Evolutionary conservation across 1,140 invertebrate species (phyloP), one percentile per base, ranked within the genome.

Genomic region (Aradophagus sp.): DNA sequence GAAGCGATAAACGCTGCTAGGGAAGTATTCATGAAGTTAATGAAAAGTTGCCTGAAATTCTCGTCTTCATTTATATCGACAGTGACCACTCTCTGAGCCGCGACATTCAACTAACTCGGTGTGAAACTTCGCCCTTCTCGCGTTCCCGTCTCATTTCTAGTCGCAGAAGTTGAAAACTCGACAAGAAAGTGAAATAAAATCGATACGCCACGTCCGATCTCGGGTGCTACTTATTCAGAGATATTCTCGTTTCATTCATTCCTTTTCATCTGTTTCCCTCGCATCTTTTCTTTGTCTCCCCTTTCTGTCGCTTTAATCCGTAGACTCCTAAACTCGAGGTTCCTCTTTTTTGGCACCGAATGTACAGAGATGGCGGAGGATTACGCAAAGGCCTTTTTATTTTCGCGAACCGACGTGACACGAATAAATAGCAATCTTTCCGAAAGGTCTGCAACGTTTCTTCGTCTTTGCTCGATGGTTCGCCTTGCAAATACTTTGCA

Each of bases 181-280:
- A 74, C 65, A 63, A 59, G 52, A 58, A 72, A 76, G 77, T 76
- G 66, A 82, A 84, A 83, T 82, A 83, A 83, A 84, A 84, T 84
- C 81, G 80, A 84, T 83, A 82, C 77, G 77, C 75, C 69, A 76
- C 75, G 70, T 76, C 71, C 68, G 66, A 75, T 53, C 47, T 74
- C 55, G 71, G 48, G 42, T 61, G 20, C 45, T 63, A 66, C 66
- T 75, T 68, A 67, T 76, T 55, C 74, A 63, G 67, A 74, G 74
- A 77, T 58, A 62, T 36, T 52, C 27, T n/a, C n/a, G n/a, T 59
- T 48, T 63, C 63, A 50, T 26, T 59, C 53, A 34, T 52, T 67
- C 13, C 63, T 32, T 59, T 42, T 19, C 32, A 41, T 39, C 34
- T 41, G 53, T 63, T 42, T 68, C 20, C 8, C 8, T 23, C 8